Conservation (phyloP, 2,888 invertebrate genomes). For the Lithophane socia region DNA sequence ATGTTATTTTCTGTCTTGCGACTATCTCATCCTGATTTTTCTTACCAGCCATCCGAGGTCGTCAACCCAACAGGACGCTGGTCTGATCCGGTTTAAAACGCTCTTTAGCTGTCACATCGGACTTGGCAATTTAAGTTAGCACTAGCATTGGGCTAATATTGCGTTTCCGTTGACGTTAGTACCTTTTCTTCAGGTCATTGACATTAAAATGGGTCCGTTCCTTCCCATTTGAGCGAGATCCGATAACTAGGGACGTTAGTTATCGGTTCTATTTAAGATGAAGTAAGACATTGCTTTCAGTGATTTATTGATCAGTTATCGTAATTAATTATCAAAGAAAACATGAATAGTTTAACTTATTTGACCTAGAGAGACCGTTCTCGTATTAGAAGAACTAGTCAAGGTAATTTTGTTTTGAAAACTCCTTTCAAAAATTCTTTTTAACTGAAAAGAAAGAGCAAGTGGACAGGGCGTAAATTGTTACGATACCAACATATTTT, state of each 20-base stretch:
- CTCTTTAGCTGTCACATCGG: constrained; percentile 27
- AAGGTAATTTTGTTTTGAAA: not conserved
- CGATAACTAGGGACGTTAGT: constrained; percentile 26
- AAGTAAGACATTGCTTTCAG: constrained; percentile 13
- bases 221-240: constrained; percentile 41
- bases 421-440: not conserved
- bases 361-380: not conserved
- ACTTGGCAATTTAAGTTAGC: constrained; percentile 40
- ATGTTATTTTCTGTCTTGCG: constrained; percentile 16
- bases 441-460: not conserved
- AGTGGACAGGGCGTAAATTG: not conserved
- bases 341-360: not conserved
- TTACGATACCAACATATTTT: not conserved
- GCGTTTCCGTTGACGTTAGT: constrained; percentile 19
- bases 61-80: constrained; percentile 15
- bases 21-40: constrained; percentile 8
- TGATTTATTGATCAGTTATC: constrained; percentile 24
- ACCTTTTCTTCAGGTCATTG: constrained; percentile 57
- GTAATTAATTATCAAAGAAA: not conserved
- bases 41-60: constrained; percentile 21
- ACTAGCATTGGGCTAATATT: constrained; percentile 34
- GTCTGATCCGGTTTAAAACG: constrained; percentile 15
- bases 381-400: not conserved
- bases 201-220: constrained; percentile 58
- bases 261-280: constrained; percentile 27